Evolutionary conservation across 2,113 vertebrate species (phyloP).

Genomic region (Rana temporaria): DNA sequence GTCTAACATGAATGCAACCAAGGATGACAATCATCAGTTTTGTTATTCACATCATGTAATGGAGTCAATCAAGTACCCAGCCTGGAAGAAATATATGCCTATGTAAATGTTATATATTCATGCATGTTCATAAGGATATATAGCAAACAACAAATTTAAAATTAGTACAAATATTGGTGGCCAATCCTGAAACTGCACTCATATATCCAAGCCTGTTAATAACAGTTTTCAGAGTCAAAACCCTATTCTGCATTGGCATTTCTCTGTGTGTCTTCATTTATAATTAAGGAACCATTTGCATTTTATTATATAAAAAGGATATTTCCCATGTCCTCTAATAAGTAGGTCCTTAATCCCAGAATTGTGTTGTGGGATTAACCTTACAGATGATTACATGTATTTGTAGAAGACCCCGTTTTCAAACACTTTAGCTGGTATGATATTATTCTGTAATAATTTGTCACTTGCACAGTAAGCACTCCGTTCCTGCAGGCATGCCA

Average conservation of each 20-base stretch:
- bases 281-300: constrained; percentile 20
- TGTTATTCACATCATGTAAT: too few species aligned
- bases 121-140: too few species aligned
- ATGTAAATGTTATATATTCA: too few species aligned
- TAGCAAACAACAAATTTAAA: too few species aligned
- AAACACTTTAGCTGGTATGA: constrained; percentile 41
- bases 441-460: constrained; percentile 47
- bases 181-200: too few species aligned
- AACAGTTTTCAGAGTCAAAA: background rate
- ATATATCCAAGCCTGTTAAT: background rate
- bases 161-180: too few species aligned
- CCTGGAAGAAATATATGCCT: too few species aligned
- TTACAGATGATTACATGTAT: constrained; percentile 46
- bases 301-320: constrained; percentile 19
- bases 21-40: too few species aligned
- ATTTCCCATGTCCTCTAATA: constrained; percentile 18
- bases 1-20: too few species aligned
- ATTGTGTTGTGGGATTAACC: constrained; percentile 45
- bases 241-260: background rate
- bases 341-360: constrained; percentile 31
- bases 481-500: constrained; percentile 38
- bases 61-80: too few species aligned
- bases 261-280: background rate
- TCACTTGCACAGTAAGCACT: constrained; percentile 46
- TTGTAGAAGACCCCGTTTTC: constrained; percentile 46